Evolutionary conservation across 2,113 vertebrate species (phyloP), one percentile per base, ranked within the genome.

Genomic region (Morone chrysops): DNA sequence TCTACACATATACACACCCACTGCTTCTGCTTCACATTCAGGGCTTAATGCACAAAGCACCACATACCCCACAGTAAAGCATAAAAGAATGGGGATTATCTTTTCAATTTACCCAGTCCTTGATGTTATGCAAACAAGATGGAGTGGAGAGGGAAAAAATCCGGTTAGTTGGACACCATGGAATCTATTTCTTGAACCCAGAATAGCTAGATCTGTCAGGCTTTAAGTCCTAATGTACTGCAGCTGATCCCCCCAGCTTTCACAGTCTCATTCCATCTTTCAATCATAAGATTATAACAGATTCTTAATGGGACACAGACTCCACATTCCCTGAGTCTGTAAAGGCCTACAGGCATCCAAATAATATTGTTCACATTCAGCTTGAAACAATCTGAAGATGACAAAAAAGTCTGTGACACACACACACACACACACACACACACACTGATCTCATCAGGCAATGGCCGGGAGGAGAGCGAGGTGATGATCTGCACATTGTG

Each of bases 271-370:
- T 84, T 90, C 86, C 80, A 87, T 84, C 80, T 73, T 89, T 88
- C 90, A 80, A 86, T 94, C 87, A 92, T 82, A 82, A 66, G 85
- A 89, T 92, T 88, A 89, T 73, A 87, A 93, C 86, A 88, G 76
- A 87, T 67, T 89, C 87, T 80, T 94, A 95, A 95, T 95, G 74
- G 73, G 85, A 92, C 63, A 79, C 94, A 95, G 94, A 89, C 48
- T 54, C 51, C 36, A 84, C 82, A 81, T 90, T 90, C 74, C 75
- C 72, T 36, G 2, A 70, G 66, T 77, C 79, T 12, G 54, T 70
- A 56, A 83, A 59, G 63, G 85, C 83, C 83, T 53, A 9, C 50
- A 17, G 83, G 88, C 87, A 65, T 89, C 83, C 84, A 47, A 73
- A 69, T 82, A 89, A 91, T 87, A 90, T 84, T 94, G 93, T 93